Conservation (phyloP, 2,888 invertebrate species). For the Rotaria sp. region DNA sequence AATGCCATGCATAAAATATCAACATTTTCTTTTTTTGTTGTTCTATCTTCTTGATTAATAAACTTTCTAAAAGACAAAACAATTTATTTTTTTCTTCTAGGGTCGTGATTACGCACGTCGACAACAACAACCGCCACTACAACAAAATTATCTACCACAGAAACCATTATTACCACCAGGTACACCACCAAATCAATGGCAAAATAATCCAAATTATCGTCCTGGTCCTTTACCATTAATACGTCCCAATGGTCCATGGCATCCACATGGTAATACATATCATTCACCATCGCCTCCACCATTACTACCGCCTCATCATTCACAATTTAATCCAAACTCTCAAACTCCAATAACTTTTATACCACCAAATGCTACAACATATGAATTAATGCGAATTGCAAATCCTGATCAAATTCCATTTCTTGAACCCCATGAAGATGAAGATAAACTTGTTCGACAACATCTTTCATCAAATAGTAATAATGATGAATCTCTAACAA, state of each 20-base stretch:
- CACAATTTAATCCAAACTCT: background rate
- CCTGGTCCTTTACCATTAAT: background rate
- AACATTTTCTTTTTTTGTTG: background rate
- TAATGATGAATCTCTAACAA: background rate
- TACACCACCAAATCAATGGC: background rate
- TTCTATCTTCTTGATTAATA: background rate
- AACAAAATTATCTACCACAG: background rate
- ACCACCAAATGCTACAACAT: background rate
- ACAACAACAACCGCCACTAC: background rate
- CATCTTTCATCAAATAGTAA: slow-evolving; percentile 13
- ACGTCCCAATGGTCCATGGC: slow-evolving; percentile 9
- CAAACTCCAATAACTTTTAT: slow-evolving; percentile 3
- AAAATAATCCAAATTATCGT: background rate
- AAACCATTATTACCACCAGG: background rate
- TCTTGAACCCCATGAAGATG: slow-evolving; percentile 15
- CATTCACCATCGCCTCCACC: background rate
- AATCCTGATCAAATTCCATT: slow-evolving; percentile 15
- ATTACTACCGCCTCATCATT: background rate
- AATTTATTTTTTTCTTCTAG: background rate
- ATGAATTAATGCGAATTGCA: background rate
- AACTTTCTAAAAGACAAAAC: background rate
- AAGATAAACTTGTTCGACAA: slow-evolving; percentile 10
- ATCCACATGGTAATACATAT: background rate
- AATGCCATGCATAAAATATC: background rate
- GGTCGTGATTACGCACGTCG: background rate